phyloP scores from a whole-genome alignment of 2,113 vertebrate genomes.

The Gallinago paraguaiae region DNA sequence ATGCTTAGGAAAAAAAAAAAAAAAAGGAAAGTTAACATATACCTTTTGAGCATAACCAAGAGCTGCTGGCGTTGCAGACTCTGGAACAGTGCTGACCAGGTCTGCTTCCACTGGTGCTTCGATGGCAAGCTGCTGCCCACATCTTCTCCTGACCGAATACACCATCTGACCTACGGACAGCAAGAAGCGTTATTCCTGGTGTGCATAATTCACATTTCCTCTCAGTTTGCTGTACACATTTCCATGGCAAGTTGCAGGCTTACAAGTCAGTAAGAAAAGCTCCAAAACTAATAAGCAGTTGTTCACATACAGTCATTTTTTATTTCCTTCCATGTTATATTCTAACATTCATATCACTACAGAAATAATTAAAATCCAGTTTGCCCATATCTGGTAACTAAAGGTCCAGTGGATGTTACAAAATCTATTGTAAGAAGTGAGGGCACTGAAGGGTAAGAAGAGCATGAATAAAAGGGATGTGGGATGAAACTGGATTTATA shows the following conservation, averaged over 20 bases:
- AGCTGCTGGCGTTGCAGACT: conserved; percentile 96
- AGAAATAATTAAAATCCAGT: neutral
- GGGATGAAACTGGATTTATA: neutral
- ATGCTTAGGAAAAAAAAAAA: neutral
- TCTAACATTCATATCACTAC: neutral
- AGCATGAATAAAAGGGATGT: neutral
- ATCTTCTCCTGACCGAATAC: conserved; percentile 92
- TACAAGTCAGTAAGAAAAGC: neutral
- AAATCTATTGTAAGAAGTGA: neutral
- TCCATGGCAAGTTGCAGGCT: neutral
- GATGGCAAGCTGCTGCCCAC: conserved; percentile 91
- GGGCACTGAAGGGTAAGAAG: neutral
- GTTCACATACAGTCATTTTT: neutral
- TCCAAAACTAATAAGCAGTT: neutral
- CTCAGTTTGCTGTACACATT: neutral
- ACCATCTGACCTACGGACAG: conserved; percentile 92
- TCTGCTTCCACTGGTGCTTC: conserved; percentile 95
- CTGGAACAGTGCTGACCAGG: conserved; percentile 96
- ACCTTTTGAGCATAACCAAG: conserved; percentile 94
- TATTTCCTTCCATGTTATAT: neutral
- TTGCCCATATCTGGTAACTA: neutral
- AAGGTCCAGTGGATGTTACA: neutral
- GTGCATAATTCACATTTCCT: neutral
- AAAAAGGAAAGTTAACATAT: neutral
- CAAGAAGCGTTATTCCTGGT: neutral